Evolutionary conservation across 2,797 vertebrate genomes (phyloP), one percentile per base, ranked within the genome.

Genomic region (Limnodromus scolopaceus): DNA sequence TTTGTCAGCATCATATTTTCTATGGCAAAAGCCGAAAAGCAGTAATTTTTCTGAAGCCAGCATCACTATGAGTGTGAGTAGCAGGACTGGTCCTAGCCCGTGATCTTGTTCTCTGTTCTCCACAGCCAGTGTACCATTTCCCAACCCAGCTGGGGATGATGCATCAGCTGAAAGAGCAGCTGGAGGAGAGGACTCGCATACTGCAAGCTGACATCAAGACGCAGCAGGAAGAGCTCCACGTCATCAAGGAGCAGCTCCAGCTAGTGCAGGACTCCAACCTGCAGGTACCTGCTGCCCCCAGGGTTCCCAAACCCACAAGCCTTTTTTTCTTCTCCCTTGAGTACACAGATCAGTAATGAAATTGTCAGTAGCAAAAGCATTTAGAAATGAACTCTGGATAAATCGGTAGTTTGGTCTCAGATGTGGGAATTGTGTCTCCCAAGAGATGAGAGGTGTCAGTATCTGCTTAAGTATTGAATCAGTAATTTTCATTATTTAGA

Each of bases 241-340:
- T 98, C 93, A 98, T 99, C 89, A 99, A 99, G 96, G 98, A 99
- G 92, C 99, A 99, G 97, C 98, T 99, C n/a, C 98, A 99, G 74
- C 96, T 98, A 0, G 98, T 99, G 84, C 98, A 99, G 89, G 98
- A 98, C 90, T 99, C 97, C 97, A 99, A 98, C 97, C 96, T 97
- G 61, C 99, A 99, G 98, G 98, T 99, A 96, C 36, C 36, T 15
- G 0, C 45, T 84, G 39, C 16, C 27, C 43, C 13, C 0, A 0
- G 27, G 13, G 17, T 10, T 65, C 69, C 61, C 72, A 68, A 54
- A 36, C 20, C 38, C 72, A 46, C 38, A 57, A 65, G 32, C 9
- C 11, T 1, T 1, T 74, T 74, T 75, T 49, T 41, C 36, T 91
- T 89, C 75, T 68, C 68, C 48, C 93, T 68, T 30, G 32, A 77